Evolutionary conservation across 2,113 vertebrate species (phyloP).

Genomic region (Xiphophorus hellerii): DNA sequence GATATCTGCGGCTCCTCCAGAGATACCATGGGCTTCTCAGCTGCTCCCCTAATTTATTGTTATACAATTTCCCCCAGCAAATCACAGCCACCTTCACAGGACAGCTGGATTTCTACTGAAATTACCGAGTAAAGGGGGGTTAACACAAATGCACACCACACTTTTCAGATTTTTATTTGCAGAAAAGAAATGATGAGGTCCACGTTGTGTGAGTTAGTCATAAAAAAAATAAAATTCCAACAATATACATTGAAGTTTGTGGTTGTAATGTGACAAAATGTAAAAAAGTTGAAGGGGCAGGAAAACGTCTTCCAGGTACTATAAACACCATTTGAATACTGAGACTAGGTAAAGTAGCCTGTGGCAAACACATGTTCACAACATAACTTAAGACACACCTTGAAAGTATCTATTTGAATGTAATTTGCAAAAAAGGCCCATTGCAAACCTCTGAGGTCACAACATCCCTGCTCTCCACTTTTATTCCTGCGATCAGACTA

Average conservation of each 20-base stretch:
- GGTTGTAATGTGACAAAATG: too few species aligned
- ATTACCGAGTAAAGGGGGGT: too few species aligned
- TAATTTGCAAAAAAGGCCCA: background rate
- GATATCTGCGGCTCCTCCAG: background rate
- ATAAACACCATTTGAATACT: background rate
- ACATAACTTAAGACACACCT: slow-evolving; percentile 45
- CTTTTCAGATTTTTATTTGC: too few species aligned
- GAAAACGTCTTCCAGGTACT: background rate
- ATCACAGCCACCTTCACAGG: too few species aligned
- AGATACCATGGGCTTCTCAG: background rate
- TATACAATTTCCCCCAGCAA: too few species aligned
- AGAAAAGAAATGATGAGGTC: background rate
- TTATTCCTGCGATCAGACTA: slow-evolving; percentile 7
- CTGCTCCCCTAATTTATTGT: too few species aligned
- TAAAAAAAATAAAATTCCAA: background rate
- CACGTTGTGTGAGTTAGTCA: background rate
- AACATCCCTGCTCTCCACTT: slow-evolving; percentile 9
- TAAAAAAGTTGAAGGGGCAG: background rate
- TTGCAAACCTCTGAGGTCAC: slow-evolving; percentile 16
- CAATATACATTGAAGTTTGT: too few species aligned
- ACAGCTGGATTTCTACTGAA: too few species aligned
- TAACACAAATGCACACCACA: background rate
- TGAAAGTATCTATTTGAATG: slow-evolving; percentile 1
- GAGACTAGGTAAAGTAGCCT: background rate
- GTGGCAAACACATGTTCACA: background rate